These are phyloP conservation scores for Sebastes variabilis DNA, from an alignment of 2,797 vertebrate genomes.

Conservation along the genomic window DNA sequence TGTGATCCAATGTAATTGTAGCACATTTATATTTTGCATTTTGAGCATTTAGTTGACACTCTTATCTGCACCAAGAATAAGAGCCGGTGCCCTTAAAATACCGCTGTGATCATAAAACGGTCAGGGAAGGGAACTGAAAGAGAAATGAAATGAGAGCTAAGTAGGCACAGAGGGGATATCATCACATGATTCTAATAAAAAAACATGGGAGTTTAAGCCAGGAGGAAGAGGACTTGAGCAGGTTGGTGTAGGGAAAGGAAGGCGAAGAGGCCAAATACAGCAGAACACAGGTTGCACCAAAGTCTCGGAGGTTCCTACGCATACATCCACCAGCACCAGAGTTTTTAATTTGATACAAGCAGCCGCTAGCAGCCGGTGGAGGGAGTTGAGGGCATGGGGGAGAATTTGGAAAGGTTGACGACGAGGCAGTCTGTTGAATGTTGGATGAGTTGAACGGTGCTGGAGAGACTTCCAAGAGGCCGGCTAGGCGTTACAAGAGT, in stretches of 20 bases:
- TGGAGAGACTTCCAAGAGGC: conserved; percentile 20
- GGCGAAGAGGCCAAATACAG: not conserved
- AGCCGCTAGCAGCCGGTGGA: conserved; percentile 7
- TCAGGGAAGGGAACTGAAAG: conserved; percentile 3
- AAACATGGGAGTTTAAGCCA: not conserved
- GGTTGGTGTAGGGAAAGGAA: not conserved
- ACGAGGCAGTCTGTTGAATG: conserved; percentile 45
- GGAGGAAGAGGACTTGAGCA: not conserved
- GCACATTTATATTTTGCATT: conserved; percentile 17
- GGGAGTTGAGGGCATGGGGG: not conserved
- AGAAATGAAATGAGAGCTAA: conserved; percentile 27
- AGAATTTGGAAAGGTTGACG: conserved; percentile 38
- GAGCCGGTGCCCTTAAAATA: not conserved
- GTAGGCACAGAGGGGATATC: not conserved
- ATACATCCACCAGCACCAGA: not conserved
- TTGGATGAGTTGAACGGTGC: conserved; percentile 31
- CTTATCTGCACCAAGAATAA: not conserved
- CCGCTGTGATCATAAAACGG: conserved; percentile 14
- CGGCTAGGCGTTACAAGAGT: conserved; percentile 8
- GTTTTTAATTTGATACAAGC: conserved; percentile 27
- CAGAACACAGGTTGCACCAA: not conserved
- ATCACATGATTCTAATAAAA: not conserved
- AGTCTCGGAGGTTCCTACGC: not conserved
- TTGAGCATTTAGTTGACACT: conserved; percentile 1
- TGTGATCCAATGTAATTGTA: conserved; percentile 1